phyloP scores from a whole-genome alignment of 2,113 vertebrate species.

The Onychostruthus taczanowskii region DNA sequence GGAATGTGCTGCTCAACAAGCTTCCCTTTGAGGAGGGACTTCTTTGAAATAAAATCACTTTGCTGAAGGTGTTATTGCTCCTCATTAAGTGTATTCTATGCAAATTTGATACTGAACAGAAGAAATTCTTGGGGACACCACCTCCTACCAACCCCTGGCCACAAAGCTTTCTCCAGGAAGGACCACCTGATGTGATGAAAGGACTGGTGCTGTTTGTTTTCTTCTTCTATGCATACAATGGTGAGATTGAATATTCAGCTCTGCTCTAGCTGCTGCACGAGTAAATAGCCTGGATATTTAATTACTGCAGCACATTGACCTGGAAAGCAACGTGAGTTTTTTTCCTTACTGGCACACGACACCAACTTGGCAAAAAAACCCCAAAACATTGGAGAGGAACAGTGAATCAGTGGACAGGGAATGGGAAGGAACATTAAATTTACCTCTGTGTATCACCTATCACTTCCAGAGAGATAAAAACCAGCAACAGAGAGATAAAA shows the following conservation, averaged over 20 bases:
- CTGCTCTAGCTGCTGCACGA: not conserved
- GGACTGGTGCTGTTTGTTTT: not conserved
- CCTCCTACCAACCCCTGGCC: not conserved
- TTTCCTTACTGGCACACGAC: not conserved
- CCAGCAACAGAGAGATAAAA: not conserved
- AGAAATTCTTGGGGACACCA: not conserved
- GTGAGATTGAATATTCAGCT: not conserved
- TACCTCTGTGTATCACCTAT: not conserved
- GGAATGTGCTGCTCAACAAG: not conserved
- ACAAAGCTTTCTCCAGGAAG: not conserved
- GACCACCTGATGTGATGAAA: constrained; percentile 44
- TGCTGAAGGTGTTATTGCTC: not conserved
- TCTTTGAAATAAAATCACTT: not conserved
- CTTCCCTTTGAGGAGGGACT: not conserved
- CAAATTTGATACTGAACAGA: not conserved
- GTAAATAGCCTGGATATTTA: not conserved
- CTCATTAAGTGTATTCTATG: constrained; percentile 41
- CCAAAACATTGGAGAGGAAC: not conserved
- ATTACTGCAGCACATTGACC: not conserved
- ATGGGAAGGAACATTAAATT: not conserved
- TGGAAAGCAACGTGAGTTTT: not conserved
- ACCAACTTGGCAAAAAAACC: not conserved
- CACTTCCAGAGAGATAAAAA: not conserved
- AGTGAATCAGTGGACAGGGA: not conserved
- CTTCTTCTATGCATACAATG: constrained; percentile 50